Evolutionary conservation across 2,888 invertebrate species (phyloP).

Genomic region (Dendrolimus houi): DNA sequence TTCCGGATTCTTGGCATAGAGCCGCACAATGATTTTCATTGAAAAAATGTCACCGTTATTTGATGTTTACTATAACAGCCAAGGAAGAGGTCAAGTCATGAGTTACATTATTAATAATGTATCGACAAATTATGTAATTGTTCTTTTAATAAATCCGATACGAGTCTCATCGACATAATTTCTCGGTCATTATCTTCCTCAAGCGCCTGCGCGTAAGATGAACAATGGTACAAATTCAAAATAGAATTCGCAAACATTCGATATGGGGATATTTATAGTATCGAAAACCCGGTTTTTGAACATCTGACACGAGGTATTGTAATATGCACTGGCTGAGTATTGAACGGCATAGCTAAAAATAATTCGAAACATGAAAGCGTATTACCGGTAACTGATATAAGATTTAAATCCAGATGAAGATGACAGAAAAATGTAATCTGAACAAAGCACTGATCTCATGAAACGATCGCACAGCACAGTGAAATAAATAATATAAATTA

Average conservation of each 20-base stretch:
- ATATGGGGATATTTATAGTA: slow-evolving; percentile 72
- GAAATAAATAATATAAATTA: slow-evolving; percentile 15
- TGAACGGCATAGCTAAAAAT: slow-evolving; percentile 53
- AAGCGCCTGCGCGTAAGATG: slow-evolving; percentile 24
- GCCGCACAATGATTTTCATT: slow-evolving; percentile 17
- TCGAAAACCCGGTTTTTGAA: slow-evolving; percentile 69
- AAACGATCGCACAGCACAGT: slow-evolving; percentile 41
- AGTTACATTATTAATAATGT: background rate
- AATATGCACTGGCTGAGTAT: slow-evolving; percentile 55
- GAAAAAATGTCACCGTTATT: slow-evolving; percentile 17
- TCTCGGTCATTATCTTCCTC: slow-evolving; percentile 18
- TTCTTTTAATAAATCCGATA: no score
- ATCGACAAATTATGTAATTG: no score
- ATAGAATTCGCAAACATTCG: slow-evolving; percentile 74
- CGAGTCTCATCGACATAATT: background rate
- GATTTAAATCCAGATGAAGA: slow-evolving; percentile 11
- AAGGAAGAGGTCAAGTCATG: slow-evolving; percentile 4
- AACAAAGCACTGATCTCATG: slow-evolving; percentile 12
- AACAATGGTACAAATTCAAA: slow-evolving; percentile 55
- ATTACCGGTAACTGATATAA: slow-evolving; percentile 26
- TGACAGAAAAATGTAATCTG: slow-evolving; percentile 9
- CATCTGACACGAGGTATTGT: slow-evolving; percentile 57
- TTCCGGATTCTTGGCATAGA: slow-evolving; percentile 27
- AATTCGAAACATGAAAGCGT: slow-evolving; percentile 39
- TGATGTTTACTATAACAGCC: slow-evolving; percentile 22